Base-by-base conservation (phyloP, 2,888 invertebrate species). In the Acronicta leporina region DNA sequence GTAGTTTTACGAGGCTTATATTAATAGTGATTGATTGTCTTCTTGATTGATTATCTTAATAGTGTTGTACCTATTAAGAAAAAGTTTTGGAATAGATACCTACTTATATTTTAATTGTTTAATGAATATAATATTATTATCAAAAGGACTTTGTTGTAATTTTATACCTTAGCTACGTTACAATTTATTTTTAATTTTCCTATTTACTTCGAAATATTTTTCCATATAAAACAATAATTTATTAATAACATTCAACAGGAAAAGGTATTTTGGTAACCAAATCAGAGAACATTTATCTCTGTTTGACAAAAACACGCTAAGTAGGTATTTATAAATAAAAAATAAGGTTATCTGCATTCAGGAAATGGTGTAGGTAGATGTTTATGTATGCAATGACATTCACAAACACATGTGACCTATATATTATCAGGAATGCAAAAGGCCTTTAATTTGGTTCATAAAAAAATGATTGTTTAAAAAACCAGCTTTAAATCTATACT, bases 301-400 rank as follows among this genome's bases (percentile, higher is more conserved):
- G 49, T 52, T 44, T 49, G 43, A 65, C 47, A 63, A 51, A 20
- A 69, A 62, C 41, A 62, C 47, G 52, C n/a, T n/a, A n/a, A n/a
- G n/a, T n/a, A n/a, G n/a, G 51, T 60, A 72, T 76, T 74, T 79
- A 78, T 75, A 74, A 77, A 78, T 70, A 63, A 69, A 71, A 20
- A 86, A 85, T 75, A 82, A 84, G 84, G 84, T 79, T 83, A 81
- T 71, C 43, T 71, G 76, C 68, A 68, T 74, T 80, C 84, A 85
- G 86, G 83, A 88, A 87, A 77, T 75, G 57, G 64, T 79, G 81
- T 77, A 79, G 60, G 54, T 54, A 58, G 20, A 20, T 20, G 20
- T 61, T 56, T 68, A 56, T 63, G 47, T 49, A 60, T 63, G 47
- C 54, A 64, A 56, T 59, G 51, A 56, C 44, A 61, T 55, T 52